A percentile compares a stretch with the other conserved stretches of the same genome.
These are phyloP conservation scores for Callospermophilus lateralis DNA, from an alignment of 2,113 vertebrate genomes.

Conservation along the genomic window DNA sequence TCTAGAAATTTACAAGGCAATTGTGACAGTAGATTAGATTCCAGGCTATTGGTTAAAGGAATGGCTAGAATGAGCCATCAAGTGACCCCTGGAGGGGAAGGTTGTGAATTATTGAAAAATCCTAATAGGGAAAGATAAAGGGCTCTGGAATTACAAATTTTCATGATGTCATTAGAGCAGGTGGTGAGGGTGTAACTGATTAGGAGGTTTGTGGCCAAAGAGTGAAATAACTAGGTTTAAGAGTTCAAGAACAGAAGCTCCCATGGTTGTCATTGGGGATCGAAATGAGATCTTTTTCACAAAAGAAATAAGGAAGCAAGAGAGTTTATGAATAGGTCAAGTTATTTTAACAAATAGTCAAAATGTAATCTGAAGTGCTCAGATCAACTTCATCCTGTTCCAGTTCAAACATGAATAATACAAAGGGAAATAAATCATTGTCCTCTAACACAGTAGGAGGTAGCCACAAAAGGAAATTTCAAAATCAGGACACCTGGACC, in stretches of 20 bases:
- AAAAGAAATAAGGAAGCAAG: slow-evolving; percentile 41
- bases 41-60: neutral
- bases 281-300: slow-evolving; percentile 31
- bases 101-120: neutral
- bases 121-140: neutral
- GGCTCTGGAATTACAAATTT: neutral
- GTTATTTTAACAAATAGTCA: neutral
- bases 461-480: slow-evolving; percentile 42
- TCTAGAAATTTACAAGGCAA: neutral
- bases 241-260: neutral
- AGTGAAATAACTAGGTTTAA: neutral
- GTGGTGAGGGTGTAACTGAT: neutral
- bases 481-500: slow-evolving; percentile 11
- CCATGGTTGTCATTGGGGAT: fast-evolving
- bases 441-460: neutral
- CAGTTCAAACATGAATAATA: neutral
- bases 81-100: neutral
- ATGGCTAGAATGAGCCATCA: neutral
- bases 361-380: neutral
- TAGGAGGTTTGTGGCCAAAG: neutral
- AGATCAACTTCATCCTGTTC: neutral
- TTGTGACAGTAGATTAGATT: neutral
- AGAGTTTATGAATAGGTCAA: neutral
- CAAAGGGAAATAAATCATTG: slow-evolving; percentile 5
- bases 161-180: neutral